Evolutionary conservation across 2,113 vertebrate genomes (phyloP).

Genomic region (Tyrannus savana): DNA sequence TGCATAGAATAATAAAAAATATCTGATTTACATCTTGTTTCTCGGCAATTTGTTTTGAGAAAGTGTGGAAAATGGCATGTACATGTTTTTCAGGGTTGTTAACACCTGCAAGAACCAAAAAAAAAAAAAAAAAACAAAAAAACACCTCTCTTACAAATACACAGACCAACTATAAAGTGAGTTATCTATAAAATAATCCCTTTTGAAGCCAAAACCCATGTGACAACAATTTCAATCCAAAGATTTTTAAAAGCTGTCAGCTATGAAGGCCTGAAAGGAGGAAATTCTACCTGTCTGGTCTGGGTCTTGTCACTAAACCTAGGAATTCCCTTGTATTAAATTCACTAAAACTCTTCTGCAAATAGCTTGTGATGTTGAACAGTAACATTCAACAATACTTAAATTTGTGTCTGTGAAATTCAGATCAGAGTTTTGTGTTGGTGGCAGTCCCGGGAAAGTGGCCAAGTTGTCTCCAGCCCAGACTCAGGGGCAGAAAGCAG

Average conservation of each 20-base stretch:
- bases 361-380: neutral
- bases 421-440: neutral
- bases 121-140: neutral
- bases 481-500: neutral
- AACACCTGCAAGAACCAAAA: neutral
- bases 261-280: neutral
- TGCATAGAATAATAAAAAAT: neutral
- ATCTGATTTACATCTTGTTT: neutral
- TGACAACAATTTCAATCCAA: neutral
- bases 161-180: neutral
- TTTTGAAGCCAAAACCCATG: accelerated
- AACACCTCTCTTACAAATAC: accelerated
- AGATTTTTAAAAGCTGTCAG: neutral
- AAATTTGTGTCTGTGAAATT: neutral
- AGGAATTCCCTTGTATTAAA: neutral
- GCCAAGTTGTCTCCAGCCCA: accelerated
- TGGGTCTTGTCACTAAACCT: neutral
- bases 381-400: neutral
- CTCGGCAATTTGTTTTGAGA: neutral
- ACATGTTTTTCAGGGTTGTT: neutral
- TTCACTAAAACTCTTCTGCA: neutral
- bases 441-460: neutral
- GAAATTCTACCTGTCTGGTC: neutral
- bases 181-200: neutral
- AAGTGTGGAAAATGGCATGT: neutral